Percentiles rank a stretch among this genome's conserved stretches.
phyloP scores from a whole-genome alignment of 1,140 invertebrate species.

The Magallana gigas region DNA sequence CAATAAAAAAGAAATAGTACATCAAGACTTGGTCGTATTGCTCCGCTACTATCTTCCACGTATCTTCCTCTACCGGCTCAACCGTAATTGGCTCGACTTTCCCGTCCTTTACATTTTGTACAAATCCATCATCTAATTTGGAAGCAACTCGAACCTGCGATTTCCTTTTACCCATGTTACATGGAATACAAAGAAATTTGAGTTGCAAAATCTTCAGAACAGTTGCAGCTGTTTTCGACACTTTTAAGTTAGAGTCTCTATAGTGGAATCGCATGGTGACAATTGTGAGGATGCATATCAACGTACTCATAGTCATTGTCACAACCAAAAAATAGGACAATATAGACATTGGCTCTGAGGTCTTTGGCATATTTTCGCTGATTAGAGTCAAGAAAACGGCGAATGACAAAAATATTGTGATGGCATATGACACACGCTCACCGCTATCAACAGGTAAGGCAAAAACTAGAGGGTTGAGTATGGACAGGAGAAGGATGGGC shows the following conservation, averaged over 20 bases:
- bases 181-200: background rate
- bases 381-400: conserved; percentile 82
- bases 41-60: background rate
- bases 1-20: background rate
- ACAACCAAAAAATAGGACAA: conserved; percentile 66
- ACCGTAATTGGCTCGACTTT: background rate
- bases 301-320: conserved; percentile 43
- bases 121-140: background rate
- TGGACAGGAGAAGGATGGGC: conserved; percentile 82
- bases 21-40: background rate
- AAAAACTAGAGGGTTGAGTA: conserved; percentile 82
- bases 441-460: conserved; percentile 82
- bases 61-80: background rate
- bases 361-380: conserved; percentile 82
- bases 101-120: background rate
- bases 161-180: background rate
- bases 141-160: background rate
- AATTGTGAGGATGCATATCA: conserved; percentile 47
- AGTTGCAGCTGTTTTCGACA: background rate
- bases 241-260: background rate
- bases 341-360: conserved; percentile 79
- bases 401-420: conserved; percentile 82
- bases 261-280: conserved; percentile 24
- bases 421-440: conserved; percentile 82
- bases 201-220: background rate